Percentiles rank a stretch among this genome's conserved stretches.
These are phyloP conservation scores for Clanis bilineata DNA, from an alignment of 2,888 invertebrate species.

Conservation along the genomic window DNA sequence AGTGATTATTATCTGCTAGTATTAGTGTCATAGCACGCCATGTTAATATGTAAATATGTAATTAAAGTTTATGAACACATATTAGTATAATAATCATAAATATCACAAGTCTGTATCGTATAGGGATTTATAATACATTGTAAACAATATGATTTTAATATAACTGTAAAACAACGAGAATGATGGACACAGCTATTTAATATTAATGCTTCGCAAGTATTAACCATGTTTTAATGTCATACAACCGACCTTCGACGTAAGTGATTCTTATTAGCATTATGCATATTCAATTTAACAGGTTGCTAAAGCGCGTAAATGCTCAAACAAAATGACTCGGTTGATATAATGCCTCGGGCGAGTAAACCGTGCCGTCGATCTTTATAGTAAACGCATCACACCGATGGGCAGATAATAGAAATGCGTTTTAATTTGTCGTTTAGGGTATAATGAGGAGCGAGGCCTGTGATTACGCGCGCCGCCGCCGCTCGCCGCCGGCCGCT, in stretches of 20 bases:
- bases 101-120: no score
- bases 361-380: constrained; percentile 57
- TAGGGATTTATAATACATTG: no score
- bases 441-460: constrained; percentile 78
- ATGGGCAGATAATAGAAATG: constrained; percentile 80
- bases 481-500: constrained; percentile 77
- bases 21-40: neutral
- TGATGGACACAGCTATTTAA: neutral
- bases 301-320: constrained; percentile 47
- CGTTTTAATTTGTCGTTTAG: constrained; percentile 83
- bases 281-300: constrained; percentile 17
- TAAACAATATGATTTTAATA: no score
- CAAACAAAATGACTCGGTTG: constrained; percentile 42
- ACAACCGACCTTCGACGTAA: constrained; percentile 12
- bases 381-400: constrained; percentile 56
- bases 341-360: constrained; percentile 38
- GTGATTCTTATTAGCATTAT: constrained; percentile 10
- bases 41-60: neutral
- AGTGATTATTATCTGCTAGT: no score
- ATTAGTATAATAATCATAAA: no score
- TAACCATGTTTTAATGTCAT: neutral
- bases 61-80: neutral
- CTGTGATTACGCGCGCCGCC: constrained; percentile 82
- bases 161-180: no score
- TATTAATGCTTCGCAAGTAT: neutral